Evolutionary conservation across 2,113 vertebrate genomes (phyloP).

Genomic region (Muntiacus muntjak): DNA sequence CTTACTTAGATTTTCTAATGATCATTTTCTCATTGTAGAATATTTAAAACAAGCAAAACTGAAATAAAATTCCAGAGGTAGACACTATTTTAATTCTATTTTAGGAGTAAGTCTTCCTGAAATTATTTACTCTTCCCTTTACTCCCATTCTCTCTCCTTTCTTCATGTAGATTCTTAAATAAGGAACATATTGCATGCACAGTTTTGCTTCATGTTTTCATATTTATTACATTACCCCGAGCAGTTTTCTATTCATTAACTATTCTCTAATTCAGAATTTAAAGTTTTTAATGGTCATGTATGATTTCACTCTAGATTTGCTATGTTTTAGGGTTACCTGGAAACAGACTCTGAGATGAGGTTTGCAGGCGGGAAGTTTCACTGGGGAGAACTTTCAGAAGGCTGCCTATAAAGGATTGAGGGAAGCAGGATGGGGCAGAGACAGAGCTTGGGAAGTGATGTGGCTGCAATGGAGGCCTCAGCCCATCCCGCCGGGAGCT

Average conservation of each 20-base stretch:
- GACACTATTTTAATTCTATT: neutral
- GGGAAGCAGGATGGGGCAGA: neutral
- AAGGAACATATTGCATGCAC: neutral
- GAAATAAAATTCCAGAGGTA: neutral
- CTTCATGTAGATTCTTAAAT: neutral
- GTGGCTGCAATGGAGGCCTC: neutral
- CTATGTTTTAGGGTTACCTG: neutral
- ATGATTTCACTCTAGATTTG: neutral
- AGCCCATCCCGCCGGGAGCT: accelerated
- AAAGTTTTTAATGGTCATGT: neutral
- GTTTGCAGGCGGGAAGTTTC: neutral
- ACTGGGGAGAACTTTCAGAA: neutral
- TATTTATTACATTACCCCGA: conserved; percentile 1
- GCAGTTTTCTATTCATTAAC: neutral
- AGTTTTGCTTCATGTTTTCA: neutral
- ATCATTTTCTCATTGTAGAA: neutral
- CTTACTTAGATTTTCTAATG: neutral
- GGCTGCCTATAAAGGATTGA: neutral
- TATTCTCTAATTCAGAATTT: neutral
- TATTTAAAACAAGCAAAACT: neutral
- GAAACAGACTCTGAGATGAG: neutral
- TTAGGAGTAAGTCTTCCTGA: neutral
- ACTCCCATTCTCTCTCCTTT: neutral
- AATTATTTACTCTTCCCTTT: neutral
- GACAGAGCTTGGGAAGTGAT: neutral